phyloP scores from a whole-genome alignment of 2,888 invertebrate genomes.

The Tachina fera region DNA sequence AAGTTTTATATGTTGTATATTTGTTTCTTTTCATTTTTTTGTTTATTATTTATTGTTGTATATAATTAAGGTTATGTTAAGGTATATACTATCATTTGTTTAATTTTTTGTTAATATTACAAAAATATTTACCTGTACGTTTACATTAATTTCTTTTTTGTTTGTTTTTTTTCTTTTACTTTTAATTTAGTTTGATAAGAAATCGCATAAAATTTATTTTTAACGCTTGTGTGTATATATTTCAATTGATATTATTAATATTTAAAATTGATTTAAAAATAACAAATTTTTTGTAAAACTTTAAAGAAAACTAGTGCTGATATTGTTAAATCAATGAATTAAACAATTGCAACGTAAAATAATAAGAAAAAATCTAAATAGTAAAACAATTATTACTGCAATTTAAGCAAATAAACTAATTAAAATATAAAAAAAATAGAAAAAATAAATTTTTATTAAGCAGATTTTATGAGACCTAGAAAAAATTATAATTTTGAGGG shows the following conservation, averaged over 20 bases:
- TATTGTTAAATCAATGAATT: not conserved
- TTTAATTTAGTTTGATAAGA: slow-evolving; percentile 15
- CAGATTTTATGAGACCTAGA: slow-evolving; percentile 16
- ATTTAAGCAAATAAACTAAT: slow-evolving; percentile 42
- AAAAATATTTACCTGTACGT: slow-evolving; percentile 66
- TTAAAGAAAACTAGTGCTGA: slow-evolving; percentile 24
- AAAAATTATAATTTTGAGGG: not conserved
- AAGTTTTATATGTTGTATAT: slow-evolving; percentile 39
- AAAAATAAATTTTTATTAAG: slow-evolving; percentile 3
- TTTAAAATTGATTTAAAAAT: slow-evolving; percentile 63
- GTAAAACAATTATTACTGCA: slow-evolving; percentile 48
- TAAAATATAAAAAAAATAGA: slow-evolving; percentile 11
- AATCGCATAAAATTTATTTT: slow-evolving; percentile 7
- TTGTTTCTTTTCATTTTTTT: slow-evolving; percentile 20
- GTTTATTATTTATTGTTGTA: slow-evolving; percentile 23
- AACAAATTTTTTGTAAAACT: slow-evolving; percentile 41
- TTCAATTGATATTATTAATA: slow-evolving; percentile 26
- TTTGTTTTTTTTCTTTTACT: slow-evolving; percentile 6
- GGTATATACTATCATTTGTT: slow-evolving; percentile 22
- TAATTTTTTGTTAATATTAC: slow-evolving; percentile 54
- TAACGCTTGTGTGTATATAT: not conserved
- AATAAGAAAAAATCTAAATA: slow-evolving; percentile 8
- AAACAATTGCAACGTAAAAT: slow-evolving; percentile 33
- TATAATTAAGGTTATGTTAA: slow-evolving; percentile 53
- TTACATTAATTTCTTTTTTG: slow-evolving; percentile 10